A percentile compares a stretch with the other conserved stretches of the same genome.
These are phyloP conservation scores for Vombatus ursinus DNA, from an alignment of 2,113 vertebrate species.

Conservation along the genomic window DNA sequence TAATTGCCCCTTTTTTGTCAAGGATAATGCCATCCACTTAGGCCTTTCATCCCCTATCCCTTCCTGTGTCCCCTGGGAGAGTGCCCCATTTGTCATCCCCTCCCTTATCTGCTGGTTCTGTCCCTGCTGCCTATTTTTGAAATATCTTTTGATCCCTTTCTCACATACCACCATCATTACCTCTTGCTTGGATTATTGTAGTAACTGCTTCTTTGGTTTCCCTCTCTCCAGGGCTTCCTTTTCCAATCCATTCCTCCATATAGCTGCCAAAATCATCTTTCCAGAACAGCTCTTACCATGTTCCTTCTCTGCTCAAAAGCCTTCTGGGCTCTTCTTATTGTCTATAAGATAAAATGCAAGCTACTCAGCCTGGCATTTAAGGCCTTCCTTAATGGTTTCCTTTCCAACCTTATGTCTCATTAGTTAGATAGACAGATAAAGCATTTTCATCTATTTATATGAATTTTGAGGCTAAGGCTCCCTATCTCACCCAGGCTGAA, in stretches of 20 bases:
- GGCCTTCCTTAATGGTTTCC: neutral
- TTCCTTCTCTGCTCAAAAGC: neutral
- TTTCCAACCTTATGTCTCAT: neutral
- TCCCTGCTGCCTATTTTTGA: too few relatives aligned
- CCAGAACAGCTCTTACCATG: neutral
- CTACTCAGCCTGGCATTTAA: neutral
- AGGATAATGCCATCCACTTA: too few relatives aligned
- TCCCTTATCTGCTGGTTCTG: too few relatives aligned
- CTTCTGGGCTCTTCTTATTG: constrained; percentile 4
- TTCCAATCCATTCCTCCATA: neutral
- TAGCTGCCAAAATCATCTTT: neutral
- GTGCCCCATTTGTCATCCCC: too few relatives aligned
- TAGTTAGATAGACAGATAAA: neutral
- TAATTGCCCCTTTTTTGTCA: neutral
- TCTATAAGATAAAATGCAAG: neutral
- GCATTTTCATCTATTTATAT: neutral
- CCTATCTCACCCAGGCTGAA: neutral
- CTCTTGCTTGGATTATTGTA: neutral
- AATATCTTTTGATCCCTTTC: neutral
- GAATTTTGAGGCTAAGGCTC: neutral
- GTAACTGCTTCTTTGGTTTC: neutral
- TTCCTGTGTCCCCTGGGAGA: too few relatives aligned
- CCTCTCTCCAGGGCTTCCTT: neutral
- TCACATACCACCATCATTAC: neutral
- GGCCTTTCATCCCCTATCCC: neutral